Base-by-base conservation (phyloP, 2,888 invertebrate species). In the Thecophora atra region DNA sequence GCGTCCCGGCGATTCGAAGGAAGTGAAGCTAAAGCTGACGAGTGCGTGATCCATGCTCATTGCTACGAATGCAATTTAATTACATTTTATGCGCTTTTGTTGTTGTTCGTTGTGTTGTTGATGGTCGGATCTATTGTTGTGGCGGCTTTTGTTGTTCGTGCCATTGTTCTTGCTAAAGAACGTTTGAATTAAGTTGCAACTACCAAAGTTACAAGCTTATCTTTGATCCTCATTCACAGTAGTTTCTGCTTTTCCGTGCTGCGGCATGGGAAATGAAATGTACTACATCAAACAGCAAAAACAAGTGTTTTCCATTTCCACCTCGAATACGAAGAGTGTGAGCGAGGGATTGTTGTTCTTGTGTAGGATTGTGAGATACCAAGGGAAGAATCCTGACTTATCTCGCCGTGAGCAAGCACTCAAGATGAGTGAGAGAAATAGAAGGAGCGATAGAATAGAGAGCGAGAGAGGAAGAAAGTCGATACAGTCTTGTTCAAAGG, bases 31-130 rank as follows among this genome's bases (percentile, higher is more conserved):
- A 26, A 52, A 47, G 52, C 64, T 15, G 47, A 52, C 52, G 52
- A 66, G 28, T 30, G 30, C 66, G 30, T 66, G 28, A 11, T 66
- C n/a, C 52, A 66, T 52, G 66, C 51, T 24, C 66, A 66, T 52
- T 51, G 52, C 30, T 52, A 66, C n/a, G 52, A 66, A 51, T 51
- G 52, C 66, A 66, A 66, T 66, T 66, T 66, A 66, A 66, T 66
- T 66, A 66, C 52, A 26, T 44, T 42, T 47, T 65, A 42, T 64
- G 44, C 42, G 24, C 15, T 64, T 44, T 19, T 64, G 19, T 30
- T 5, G 47, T 30, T 26, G 30, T 60, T 30, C 15, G 19, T 56
- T 24, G 56, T 13, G 19, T 26, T 56, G 56, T 5, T 56, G 56
- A 21, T 3, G 56, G 56, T 37, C 11, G 37, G 11, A 21, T 15